phyloP scores from a whole-genome alignment of 1,140 invertebrate genomes.

The Aphis gossypii region DNA sequence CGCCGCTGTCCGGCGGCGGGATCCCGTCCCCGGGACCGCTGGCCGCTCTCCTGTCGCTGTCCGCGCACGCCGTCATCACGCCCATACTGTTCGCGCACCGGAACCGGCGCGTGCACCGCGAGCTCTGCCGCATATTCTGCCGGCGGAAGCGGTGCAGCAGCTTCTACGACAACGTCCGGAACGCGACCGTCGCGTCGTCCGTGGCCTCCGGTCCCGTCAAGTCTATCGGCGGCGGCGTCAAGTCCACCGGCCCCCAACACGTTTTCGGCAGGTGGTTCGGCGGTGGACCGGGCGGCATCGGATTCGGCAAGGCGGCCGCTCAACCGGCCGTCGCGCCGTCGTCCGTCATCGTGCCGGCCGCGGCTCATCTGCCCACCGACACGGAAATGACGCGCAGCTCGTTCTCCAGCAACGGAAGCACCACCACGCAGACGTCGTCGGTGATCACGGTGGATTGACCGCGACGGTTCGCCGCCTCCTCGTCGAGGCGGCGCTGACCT shows the following conservation, averaged over 20 bases:
- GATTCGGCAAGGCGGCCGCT: conserved; percentile 22
- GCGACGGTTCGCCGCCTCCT: background rate
- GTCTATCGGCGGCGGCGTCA: conserved; percentile 59
- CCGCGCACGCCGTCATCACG: conserved; percentile 74
- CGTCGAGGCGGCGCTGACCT: background rate
- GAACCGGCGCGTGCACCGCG: conserved; percentile 77
- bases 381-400: conserved; percentile 67
- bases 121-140: conserved; percentile 71
- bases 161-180: conserved; percentile 62
- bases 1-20: conserved; percentile 63
- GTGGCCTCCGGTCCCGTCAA: conserved; percentile 22
- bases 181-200: conserved; percentile 41
- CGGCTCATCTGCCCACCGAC: conserved; percentile 63
- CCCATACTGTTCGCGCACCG: conserved; percentile 82
- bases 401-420: conserved; percentile 67
- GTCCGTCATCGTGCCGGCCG: background rate
- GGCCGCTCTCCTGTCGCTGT: conserved; percentile 72
- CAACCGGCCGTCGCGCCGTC: background rate
- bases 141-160: conserved; percentile 64
- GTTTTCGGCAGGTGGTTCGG: conserved; percentile 61
- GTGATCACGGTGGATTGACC: conserved; percentile 63
- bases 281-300: background rate
- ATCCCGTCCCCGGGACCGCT: conserved; percentile 64
- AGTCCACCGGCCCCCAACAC: conserved; percentile 43
- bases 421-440: conserved; percentile 66